Evolutionary conservation across 2,888 invertebrate genomes (phyloP).

Genomic region (Panzeria rudis): DNA sequence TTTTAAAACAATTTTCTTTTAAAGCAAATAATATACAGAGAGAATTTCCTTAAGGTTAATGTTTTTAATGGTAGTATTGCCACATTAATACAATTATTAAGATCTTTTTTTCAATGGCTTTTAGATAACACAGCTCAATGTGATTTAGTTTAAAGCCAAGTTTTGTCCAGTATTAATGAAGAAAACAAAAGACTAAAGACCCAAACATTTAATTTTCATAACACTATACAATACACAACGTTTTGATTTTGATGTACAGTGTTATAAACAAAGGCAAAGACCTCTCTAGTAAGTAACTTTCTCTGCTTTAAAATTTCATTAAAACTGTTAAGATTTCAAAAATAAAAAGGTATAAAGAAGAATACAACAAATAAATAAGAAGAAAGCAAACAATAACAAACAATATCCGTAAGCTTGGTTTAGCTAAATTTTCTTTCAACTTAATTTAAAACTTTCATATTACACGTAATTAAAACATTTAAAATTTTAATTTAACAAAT

Average conservation of each 20-base stretch:
- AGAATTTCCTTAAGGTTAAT: conserved; percentile 52
- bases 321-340: background rate
- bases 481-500: too few relatives aligned
- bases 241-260: too few relatives aligned
- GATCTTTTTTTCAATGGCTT: conserved; percentile 46
- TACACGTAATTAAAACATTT: background rate
- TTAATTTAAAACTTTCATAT: background rate
- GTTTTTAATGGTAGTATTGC: conserved; percentile 64
- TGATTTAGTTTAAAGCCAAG: conserved; percentile 29
- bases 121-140: conserved; percentile 40
- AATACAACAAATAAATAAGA: background rate
- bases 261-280: conserved; percentile 9
- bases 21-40: conserved; percentile 17
- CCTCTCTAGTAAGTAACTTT: background rate
- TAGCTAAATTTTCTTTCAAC: background rate
- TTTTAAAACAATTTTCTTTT: conserved; percentile 6
- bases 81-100: conserved; percentile 59
- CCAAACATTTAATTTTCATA: conserved; percentile 6
- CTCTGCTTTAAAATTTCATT: background rate
- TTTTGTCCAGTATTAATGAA: background rate
- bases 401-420: background rate
- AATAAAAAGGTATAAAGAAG: background rate
- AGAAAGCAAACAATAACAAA: background rate
- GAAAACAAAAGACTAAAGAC: conserved; percentile 48
- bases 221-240: too few relatives aligned